Evolutionary conservation across 2,888 invertebrate species (phyloP), one percentile per base, ranked within the genome.

Genomic region (Octodonta nipae): DNA sequence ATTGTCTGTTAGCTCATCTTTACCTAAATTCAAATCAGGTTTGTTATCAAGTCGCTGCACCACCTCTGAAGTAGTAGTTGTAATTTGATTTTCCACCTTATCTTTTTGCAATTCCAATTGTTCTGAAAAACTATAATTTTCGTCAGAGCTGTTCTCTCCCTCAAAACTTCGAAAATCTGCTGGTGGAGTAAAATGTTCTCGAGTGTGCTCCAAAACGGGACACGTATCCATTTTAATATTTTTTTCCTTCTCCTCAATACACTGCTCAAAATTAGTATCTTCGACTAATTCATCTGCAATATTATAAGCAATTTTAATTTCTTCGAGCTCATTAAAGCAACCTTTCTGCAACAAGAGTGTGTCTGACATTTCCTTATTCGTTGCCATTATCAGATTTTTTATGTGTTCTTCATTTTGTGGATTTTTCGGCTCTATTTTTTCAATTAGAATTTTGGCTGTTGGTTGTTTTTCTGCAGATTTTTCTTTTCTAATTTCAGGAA

Each of bases 291-390:
- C 29, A 4, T 8, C 20, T 7, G 6, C 15, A 13, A 22, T 22
- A 4, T 22, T 4, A 22, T 22, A 22, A n/a, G 22, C 22, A n/a
- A 38, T 40, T 41, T 55, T 51, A 17, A 56, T 58, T 26, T 54
- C 52, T 31, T 52, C 42, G 35, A 58, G 36, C 35, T 59, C 58
- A 6, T 41, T 40, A 28, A 58, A 59, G 33, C 58, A 58, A 15
- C 49, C 43, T 34, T 56, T 54, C 37, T 58, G 58, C 3, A 46
- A 41, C 35, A 52, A 43, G 4, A 58, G 45, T 0, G 47, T 48
- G 26, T 48, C 44, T 15, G 45, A 43, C 26, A 54, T 57, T 29
- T 54, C 49, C 28, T 43, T 49, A 35, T 54, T 41, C 5, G 43
- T 46, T 13, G 47, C 34, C 14, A 54, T 35, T 8, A 46, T 46